Evolutionary conservation across 2,888 invertebrate species (phyloP), one percentile per base, ranked within the genome.

Genomic region (Zygothrica quintamaculata): DNA sequence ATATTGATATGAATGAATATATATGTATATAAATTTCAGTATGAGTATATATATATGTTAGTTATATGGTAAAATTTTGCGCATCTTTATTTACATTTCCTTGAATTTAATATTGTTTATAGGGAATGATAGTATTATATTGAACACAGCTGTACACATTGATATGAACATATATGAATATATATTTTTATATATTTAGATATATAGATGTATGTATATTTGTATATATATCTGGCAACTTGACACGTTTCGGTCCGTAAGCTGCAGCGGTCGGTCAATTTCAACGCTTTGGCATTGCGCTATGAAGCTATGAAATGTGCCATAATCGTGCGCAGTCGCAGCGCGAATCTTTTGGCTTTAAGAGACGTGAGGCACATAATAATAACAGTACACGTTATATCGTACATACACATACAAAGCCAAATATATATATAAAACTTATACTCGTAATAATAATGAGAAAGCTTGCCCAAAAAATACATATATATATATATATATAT

Each of bases 241-340:
- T 85, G 85, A 85, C 82, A 84, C 80, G 79, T 80, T 84, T 84
- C 82, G 84, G 81, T 73, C 74, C 50, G 74, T 66, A 65, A 58
- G 58, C 48, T 40, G 44, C 53, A 44, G 26, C 65, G 34, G 43
- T 53, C 53, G 58, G 62, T 72, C 56, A 70, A 68, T 58, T 64
- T 55, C 73, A 60, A 55, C 59, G 61, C 55, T 55, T 51, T 69
- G 65, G 64, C 72, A 72, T 72, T 68, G 67, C 65, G 53, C 73
- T 73, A 55, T 66, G 65, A 47, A 65, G 72, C 72, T 66, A 66
- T 57, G 46, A 80, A 81, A 78, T 84, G 80, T 84, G 82, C 64
- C 85, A 81, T 84, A 80, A 84, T 80, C 85, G 82, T 80, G 79
- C 85, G 80, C 79, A 84, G 82, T 72, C 85, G 85, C 78, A 65